A percentile compares a stretch with the other conserved stretches of the same genome.
These are phyloP conservation scores for Chamaetylas fuelleborni DNA, from an alignment of 2,113 vertebrate species.

Conservation along the genomic window DNA sequence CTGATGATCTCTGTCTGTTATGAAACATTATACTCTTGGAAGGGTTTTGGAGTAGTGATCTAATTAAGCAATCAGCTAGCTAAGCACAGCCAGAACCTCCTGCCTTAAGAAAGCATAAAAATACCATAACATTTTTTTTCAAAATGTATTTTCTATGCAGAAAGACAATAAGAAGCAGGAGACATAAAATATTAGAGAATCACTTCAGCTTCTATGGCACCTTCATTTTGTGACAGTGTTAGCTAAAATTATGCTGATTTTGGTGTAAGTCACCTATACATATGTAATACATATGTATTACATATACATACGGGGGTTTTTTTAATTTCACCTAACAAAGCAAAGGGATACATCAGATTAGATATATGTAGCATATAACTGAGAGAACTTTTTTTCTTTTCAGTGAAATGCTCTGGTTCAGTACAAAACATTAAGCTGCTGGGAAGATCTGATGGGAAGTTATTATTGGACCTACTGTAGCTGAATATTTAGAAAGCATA, in stretches of 20 bases:
- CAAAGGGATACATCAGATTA: neutral
- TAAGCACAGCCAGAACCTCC: neutral
- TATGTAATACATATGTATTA: neutral
- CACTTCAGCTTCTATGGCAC: neutral
- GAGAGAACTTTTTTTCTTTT: neutral
- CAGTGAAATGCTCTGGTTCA: neutral
- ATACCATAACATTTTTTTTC: neutral
- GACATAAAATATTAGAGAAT: neutral
- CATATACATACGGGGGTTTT: no score
- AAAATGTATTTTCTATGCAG: neutral
- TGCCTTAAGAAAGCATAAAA: neutral
- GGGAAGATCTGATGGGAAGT: neutral
- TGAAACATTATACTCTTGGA: neutral
- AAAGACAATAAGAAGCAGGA: neutral
- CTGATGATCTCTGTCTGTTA: neutral
- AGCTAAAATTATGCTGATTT: neutral
- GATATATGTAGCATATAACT: neutral
- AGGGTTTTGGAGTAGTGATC: neutral
- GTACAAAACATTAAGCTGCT: neutral
- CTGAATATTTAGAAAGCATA: neutral
- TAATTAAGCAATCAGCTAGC: neutral
- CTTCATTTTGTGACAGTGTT: neutral
- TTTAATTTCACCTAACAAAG: neutral
- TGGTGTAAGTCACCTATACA: neutral
- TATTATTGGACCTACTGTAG: neutral